Conservation (phyloP, 2,888 invertebrate species). For the Timema podura region DNA sequence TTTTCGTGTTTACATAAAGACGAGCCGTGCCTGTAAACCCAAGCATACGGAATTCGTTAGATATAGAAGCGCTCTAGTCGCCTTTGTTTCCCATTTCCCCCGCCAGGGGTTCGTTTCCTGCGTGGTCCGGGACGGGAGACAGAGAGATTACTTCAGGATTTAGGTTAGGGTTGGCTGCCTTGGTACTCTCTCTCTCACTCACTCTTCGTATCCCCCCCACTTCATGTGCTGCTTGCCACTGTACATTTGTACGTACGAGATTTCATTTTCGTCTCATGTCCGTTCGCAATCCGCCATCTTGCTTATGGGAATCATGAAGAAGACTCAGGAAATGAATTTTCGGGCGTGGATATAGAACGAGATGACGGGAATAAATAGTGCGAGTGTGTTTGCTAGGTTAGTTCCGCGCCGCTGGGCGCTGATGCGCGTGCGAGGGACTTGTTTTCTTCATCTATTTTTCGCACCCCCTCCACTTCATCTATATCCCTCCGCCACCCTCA, state of each 20-base stretch:
- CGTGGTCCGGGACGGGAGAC: constrained; percentile 10
- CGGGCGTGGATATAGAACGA: constrained; percentile 41
- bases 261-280: constrained; percentile 28
- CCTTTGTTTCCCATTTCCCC: constrained; percentile 46
- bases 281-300: constrained; percentile 25
- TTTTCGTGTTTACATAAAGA: constrained; percentile 26
- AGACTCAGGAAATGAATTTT: constrained; percentile 48
- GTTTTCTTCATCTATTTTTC: too few relatives aligned
- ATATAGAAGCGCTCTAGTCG: constrained; percentile 25
- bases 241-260: constrained; percentile 19
- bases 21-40: constrained; percentile 8
- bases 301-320: constrained; percentile 39
- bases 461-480: too few relatives aligned
- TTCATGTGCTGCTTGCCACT: not conserved
- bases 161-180: constrained; percentile 18
- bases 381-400: constrained; percentile 19
- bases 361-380: constrained; percentile 26
- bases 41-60: constrained; percentile 18
- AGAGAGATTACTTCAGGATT: constrained; percentile 19
- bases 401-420: constrained; percentile 18
- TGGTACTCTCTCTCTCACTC: not conserved
- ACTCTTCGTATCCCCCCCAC: not conserved
- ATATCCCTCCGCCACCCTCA: too few relatives aligned
- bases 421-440: constrained; percentile 3
- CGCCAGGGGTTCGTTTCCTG: constrained; percentile 43